phyloP scores from a whole-genome alignment of 1,140 invertebrate species.

The Teleogryllus occipitalis region DNA sequence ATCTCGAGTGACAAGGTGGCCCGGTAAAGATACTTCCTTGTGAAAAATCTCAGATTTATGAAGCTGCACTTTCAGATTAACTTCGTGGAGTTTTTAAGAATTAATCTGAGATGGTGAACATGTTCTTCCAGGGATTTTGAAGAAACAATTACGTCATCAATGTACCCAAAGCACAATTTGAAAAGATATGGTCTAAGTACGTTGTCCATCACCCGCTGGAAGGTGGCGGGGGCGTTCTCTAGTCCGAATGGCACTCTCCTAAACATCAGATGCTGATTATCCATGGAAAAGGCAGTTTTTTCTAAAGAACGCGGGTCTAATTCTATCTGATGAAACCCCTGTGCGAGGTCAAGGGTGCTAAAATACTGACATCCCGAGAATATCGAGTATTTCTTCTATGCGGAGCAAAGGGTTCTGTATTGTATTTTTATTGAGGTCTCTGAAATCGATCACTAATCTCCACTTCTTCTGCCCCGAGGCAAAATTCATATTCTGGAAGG shows the following conservation, averaged over 20 bases:
- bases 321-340: slow-evolving; percentile 37
- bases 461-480: too few relatives aligned
- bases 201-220: slow-evolving; percentile 27
- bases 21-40: slow-evolving; percentile 20
- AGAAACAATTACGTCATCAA: slow-evolving; percentile 23
- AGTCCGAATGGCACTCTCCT: slow-evolving; percentile 16
- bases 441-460: too few relatives aligned
- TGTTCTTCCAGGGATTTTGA: slow-evolving; percentile 12
- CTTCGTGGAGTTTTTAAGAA: slow-evolving; percentile 19
- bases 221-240: slow-evolving; percentile 19
- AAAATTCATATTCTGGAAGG: too few relatives aligned
- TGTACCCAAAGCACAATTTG: slow-evolving; percentile 8
- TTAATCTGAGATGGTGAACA: not conserved
- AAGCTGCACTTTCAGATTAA: slow-evolving; percentile 19
- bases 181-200: slow-evolving; percentile 23
- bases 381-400: slow-evolving; percentile 40
- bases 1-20: slow-evolving; percentile 15
- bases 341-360: slow-evolving; percentile 39
- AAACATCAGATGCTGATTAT: slow-evolving; percentile 8
- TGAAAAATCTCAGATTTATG: slow-evolving; percentile 23
- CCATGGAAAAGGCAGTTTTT: slow-evolving; percentile 28
- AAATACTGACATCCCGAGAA: slow-evolving; percentile 39
- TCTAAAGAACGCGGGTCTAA: slow-evolving; percentile 26
- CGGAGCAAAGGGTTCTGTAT: too few relatives aligned
- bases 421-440: too few relatives aligned